Conservation (phyloP, 2,797 vertebrate species). For the Eremophila alpestris region DNA sequence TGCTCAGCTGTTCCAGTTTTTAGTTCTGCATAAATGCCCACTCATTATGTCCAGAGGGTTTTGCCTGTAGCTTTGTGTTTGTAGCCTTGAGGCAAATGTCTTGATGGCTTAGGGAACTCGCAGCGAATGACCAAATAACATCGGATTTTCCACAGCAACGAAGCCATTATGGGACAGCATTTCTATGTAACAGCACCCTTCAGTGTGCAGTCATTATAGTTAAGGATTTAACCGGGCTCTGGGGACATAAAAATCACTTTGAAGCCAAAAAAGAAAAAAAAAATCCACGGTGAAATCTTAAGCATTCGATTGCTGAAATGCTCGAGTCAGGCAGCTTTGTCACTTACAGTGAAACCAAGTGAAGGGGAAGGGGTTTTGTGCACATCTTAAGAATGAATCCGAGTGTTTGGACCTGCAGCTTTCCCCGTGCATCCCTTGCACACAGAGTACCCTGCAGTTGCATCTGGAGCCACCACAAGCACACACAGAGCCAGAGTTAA, state of each 20-base stretch:
- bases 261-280: slow-evolving; percentile 41
- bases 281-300: slow-evolving; percentile 55
- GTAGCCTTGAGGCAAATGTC: slow-evolving; percentile 80
- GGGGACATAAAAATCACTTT: slow-evolving; percentile 69
- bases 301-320: slow-evolving; percentile 48
- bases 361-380: not conserved
- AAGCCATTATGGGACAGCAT: slow-evolving; percentile 76
- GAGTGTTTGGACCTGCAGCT: not conserved
- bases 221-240: slow-evolving; percentile 69
- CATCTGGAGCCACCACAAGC: not conserved
- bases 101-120: slow-evolving; percentile 76
- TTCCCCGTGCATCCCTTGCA: not conserved
- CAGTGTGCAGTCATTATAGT: slow-evolving; percentile 73
- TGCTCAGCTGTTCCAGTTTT: slow-evolving; percentile 80
- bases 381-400: slow-evolving; percentile 4
- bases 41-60: slow-evolving; percentile 78
- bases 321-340: slow-evolving; percentile 48
- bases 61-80: slow-evolving; percentile 79
- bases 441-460: not conserved
- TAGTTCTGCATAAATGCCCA: slow-evolving; percentile 80
- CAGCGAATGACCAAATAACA: slow-evolving; percentile 75
- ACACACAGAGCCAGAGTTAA: not conserved
- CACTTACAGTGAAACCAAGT: slow-evolving; percentile 43
- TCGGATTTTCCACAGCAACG: slow-evolving; percentile 78
- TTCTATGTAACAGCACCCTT: slow-evolving; percentile 76